These are phyloP conservation scores for Aphaenogaster rudis DNA, from an alignment of 1,140 invertebrate species.

Conservation along the genomic window DNA sequence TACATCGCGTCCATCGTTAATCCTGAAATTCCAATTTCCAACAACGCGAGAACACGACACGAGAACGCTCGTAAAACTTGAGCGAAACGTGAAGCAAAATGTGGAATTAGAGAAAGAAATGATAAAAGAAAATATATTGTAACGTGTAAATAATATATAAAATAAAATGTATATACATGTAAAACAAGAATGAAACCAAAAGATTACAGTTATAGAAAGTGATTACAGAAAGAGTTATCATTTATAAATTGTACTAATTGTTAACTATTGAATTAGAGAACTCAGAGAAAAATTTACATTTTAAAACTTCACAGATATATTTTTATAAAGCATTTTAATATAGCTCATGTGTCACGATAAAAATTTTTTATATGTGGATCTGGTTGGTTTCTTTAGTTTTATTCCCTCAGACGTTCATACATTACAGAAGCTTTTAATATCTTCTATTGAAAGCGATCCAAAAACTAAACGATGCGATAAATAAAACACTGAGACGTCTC, in stretches of 20 bases:
- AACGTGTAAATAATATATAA: background rate
- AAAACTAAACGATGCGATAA: slow-evolving; percentile 34
- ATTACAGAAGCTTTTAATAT: slow-evolving; percentile 3
- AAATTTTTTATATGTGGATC: slow-evolving; percentile 10
- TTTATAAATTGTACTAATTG: background rate
- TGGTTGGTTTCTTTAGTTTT: slow-evolving; percentile 40
- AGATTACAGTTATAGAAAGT: background rate
- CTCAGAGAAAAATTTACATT: background rate
- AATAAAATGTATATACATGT: background rate
- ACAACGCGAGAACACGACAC: background rate
- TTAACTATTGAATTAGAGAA: background rate
- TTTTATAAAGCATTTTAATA: background rate
- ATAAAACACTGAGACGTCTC: slow-evolving; percentile 37
- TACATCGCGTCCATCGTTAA: no score
- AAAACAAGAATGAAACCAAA: background rate
- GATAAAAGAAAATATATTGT: background rate
- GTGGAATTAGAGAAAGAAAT: background rate
- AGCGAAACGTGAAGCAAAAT: no score
- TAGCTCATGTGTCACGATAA: background rate
- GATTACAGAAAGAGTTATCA: background rate
- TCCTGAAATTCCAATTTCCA: no score
- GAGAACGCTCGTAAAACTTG: background rate
- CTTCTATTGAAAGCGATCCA: slow-evolving; percentile 48
- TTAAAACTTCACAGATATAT: background rate
- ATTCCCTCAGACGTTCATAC: slow-evolving; percentile 12